Evolutionary conservation across 2,113 vertebrate species (phyloP).

Genomic region (Capricornis sumatraensis): DNA sequence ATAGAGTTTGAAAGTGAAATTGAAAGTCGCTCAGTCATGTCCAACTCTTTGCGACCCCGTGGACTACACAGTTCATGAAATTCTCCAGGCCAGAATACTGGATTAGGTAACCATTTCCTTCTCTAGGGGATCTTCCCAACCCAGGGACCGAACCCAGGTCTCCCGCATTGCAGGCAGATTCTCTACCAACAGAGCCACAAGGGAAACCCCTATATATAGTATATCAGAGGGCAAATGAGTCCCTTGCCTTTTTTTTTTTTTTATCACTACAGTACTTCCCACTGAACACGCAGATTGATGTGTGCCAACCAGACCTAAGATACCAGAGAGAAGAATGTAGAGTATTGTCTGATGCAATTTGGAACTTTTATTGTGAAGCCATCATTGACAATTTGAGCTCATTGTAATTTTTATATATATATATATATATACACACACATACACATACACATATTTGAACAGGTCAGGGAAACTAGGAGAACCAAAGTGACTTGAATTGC

Average conservation of each 20-base stretch:
- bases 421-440: too few species aligned
- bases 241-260: conserved; percentile 7
- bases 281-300: background rate
- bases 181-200: background rate
- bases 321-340: background rate
- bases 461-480: background rate
- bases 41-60: background rate
- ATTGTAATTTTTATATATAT: background rate
- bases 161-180: background rate
- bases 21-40: background rate
- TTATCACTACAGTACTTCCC: background rate
- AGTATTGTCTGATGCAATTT: background rate
- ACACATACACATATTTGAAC: background rate
- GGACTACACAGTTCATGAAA: background rate
- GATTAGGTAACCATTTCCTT: background rate
- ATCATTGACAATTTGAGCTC: background rate
- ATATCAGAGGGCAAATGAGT: conserved; percentile 52
- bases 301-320: background rate
- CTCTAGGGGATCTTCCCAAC: background rate
- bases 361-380: background rate
- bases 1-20: conserved; percentile 6
- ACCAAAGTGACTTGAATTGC: background rate
- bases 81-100: background rate
- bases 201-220: background rate
- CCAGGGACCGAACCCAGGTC: background rate